Conservation (phyloP, 2,888 invertebrate species). For the Leptinotarsa juncta region DNA sequence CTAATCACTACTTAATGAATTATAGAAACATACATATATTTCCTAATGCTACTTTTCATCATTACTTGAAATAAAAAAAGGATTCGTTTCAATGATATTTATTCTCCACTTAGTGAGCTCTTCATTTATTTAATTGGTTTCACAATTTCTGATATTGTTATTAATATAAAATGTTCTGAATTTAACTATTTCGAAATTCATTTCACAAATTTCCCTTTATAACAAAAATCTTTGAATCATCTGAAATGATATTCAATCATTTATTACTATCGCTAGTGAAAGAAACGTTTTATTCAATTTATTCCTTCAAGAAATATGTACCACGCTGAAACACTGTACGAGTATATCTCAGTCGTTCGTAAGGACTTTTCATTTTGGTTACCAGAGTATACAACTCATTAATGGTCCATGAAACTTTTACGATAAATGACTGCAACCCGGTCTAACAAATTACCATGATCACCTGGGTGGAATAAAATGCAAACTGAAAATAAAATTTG, state of each 20-base stretch:
- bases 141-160: too few relatives aligned
- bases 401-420: conserved; percentile 33
- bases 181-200: too few relatives aligned
- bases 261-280: not conserved
- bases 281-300: not conserved
- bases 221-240: too few relatives aligned
- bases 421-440: conserved; percentile 32
- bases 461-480: conserved; percentile 36
- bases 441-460: conserved; percentile 35
- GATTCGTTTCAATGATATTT: too few relatives aligned
- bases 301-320: not conserved
- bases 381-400: conserved; percentile 28
- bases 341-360: conserved; percentile 6
- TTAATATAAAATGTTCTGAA: too few relatives aligned
- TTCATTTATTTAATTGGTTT: too few relatives aligned
- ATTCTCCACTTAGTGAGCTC: too few relatives aligned
- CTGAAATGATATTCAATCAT: not conserved
- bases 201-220: too few relatives aligned
- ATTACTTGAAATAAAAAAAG: too few relatives aligned
- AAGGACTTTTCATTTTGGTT: conserved; percentile 32
- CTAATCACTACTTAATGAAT: too few relatives aligned
- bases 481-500: conserved; percentile 24
- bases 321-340: not conserved
- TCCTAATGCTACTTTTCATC: too few relatives aligned
- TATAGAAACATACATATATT: too few relatives aligned